Conservation (phyloP, 2,113 vertebrate genomes). For the Cettia cetti region DNA sequence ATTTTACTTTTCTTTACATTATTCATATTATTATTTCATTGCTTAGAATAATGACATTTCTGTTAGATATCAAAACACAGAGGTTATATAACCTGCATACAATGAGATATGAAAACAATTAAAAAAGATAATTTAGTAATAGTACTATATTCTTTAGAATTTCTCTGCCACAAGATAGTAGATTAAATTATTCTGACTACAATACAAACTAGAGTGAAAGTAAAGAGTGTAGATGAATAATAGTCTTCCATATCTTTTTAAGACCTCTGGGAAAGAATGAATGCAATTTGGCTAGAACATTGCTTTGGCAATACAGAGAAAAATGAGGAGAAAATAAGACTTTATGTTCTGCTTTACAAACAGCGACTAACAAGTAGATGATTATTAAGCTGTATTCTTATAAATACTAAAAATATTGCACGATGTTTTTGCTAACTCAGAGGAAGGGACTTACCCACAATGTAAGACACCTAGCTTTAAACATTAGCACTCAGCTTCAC, state of each 20-base stretch:
- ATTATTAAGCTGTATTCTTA: neutral
- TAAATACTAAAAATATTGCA: neutral
- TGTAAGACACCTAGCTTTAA: neutral
- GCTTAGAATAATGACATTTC: neutral
- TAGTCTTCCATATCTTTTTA: neutral
- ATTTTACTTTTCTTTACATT: neutral
- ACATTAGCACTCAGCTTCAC: neutral
- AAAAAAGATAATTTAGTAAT: neutral
- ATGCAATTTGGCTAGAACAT: constrained; percentile 6
- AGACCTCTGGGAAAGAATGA: neutral
- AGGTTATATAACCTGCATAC: neutral
- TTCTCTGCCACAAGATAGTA: constrained; percentile 1
- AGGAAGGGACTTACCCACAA: neutral
- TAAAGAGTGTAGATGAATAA: neutral
- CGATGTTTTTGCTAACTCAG: neutral
- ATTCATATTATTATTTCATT: neutral
- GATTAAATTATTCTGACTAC: neutral
- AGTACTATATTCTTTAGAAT: neutral
- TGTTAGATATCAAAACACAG: neutral
- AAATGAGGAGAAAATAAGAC: constrained; percentile 30
- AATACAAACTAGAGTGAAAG: neutral
- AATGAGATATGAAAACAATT: neutral
- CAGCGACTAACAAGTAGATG: neutral
- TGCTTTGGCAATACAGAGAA: neutral
- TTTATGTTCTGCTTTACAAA: constrained; percentile 25